Conservation (phyloP, 2,888 invertebrate species). For the Drosophila histrio region DNA sequence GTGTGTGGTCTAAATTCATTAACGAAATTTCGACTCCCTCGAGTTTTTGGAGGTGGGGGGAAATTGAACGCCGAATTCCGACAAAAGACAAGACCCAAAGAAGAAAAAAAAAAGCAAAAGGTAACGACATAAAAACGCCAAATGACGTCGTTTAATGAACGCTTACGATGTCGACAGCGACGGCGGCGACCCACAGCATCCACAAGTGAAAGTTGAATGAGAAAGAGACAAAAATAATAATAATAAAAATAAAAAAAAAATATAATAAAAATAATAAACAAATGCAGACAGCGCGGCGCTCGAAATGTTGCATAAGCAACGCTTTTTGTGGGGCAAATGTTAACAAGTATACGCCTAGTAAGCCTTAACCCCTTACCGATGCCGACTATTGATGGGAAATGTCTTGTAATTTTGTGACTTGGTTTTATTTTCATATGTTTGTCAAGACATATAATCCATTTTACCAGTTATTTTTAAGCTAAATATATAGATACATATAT, state of each 20-base stretch:
- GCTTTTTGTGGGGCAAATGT: constrained; percentile 21
- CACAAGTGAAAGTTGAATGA: constrained; percentile 73
- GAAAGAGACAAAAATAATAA: constrained; percentile 22
- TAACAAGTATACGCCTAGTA: constrained; percentile 16
- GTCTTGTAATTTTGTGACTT: no score
- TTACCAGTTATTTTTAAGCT: no score
- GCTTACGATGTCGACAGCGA: constrained; percentile 27
- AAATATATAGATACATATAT: no score
- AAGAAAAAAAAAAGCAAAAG: background rate
- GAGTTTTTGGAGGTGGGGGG: constrained; percentile 27
- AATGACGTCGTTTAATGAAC: constrained; percentile 71
- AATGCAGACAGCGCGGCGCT: constrained; percentile 47
- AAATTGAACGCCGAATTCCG: constrained; percentile 47
- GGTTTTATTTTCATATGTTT: no score
- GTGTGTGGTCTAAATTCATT: constrained; percentile 75
- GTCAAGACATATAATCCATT: no score
- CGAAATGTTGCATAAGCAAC: constrained; percentile 55
- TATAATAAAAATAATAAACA: constrained; percentile 52
- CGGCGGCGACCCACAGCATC: constrained; percentile 62
- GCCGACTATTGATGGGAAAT: no score
- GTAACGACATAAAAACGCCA: constrained; percentile 49
- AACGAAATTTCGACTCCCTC: constrained; percentile 69
- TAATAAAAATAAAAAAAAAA: constrained; percentile 34
- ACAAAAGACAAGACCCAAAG: constrained; percentile 27
- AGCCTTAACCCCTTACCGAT: no score